Conservation (phyloP, 2,113 vertebrate genomes). For the Rhabdornis inornatus region DNA sequence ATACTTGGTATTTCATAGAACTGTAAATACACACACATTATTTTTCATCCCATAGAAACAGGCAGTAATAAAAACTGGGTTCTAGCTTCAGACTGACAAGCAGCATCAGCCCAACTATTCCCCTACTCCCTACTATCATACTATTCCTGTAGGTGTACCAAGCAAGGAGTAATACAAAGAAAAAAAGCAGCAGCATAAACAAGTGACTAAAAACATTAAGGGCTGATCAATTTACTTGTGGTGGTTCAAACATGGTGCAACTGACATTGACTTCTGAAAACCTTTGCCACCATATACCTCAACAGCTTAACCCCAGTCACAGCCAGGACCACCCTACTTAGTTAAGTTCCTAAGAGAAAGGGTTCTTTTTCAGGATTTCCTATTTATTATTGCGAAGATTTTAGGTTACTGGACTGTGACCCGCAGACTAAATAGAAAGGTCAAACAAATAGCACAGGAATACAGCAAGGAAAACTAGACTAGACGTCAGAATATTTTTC, state of each 20-base stretch:
- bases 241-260: not conserved
- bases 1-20: not conserved
- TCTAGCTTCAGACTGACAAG: not conserved
- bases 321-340: not conserved
- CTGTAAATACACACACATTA: not conserved
- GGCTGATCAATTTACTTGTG: not conserved
- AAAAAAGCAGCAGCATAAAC: not conserved
- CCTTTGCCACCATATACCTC: fast-evolving
- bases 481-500: not conserved
- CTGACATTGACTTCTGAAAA: not conserved
- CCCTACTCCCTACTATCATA: not conserved
- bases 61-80: not conserved
- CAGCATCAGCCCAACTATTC: not conserved
- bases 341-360: not conserved
- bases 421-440: not conserved
- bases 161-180: not conserved
- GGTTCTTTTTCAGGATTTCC: not conserved
- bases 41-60: not conserved
- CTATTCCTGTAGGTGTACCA: not conserved
- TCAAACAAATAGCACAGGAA: not conserved
- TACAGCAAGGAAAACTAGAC: not conserved
- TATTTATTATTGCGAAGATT: not conserved
- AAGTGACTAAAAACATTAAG: not conserved
- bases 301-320: not conserved
- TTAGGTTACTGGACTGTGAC: not conserved